Percentiles rank a stretch among this genome's conserved stretches.
These are phyloP conservation scores for Orgyia antiqua DNA, from an alignment of 2,888 invertebrate species.

Conservation along the genomic window DNA sequence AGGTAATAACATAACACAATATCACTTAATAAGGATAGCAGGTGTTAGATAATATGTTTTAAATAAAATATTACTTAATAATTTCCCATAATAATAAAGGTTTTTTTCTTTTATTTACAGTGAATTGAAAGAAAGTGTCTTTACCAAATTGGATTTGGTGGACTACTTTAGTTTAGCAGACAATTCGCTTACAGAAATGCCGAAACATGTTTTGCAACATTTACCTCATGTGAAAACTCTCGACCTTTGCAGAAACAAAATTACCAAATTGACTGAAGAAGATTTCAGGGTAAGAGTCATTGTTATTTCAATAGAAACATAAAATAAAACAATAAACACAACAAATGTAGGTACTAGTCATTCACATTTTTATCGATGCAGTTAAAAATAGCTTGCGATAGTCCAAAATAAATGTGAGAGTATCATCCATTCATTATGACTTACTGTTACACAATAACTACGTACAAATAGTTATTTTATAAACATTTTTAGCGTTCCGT, in stretches of 20 bases:
- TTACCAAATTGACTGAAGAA: slow-evolving; percentile 84
- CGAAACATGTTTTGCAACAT: slow-evolving; percentile 85
- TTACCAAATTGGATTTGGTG: slow-evolving; percentile 85
- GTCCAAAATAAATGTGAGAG: slow-evolving; percentile 15
- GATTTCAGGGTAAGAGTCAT: slow-evolving; percentile 82
- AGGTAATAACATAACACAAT: too few species aligned
- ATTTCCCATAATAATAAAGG: too few species aligned
- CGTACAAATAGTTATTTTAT: too few species aligned
- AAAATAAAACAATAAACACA: background rate
- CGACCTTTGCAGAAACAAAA: slow-evolving; percentile 89
- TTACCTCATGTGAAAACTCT: slow-evolving; percentile 88
- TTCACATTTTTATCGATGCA: slow-evolving; percentile 19
- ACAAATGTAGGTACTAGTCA: slow-evolving; percentile 13
- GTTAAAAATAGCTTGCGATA: slow-evolving; percentile 24
- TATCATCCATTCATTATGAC: slow-evolving; percentile 7
- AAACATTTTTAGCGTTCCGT: too few species aligned
- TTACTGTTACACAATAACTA: background rate
- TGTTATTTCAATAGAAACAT: too few species aligned
- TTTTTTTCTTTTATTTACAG: too few species aligned
- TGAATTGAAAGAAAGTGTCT: slow-evolving; percentile 84
- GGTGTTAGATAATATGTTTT: too few species aligned
- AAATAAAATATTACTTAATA: too few species aligned
- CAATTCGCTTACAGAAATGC: slow-evolving; percentile 86
- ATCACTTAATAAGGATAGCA: too few species aligned
- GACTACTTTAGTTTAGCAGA: slow-evolving; percentile 89